phyloP scores from a whole-genome alignment of 2,888 invertebrate species.

The Hecatera dysodea region DNA sequence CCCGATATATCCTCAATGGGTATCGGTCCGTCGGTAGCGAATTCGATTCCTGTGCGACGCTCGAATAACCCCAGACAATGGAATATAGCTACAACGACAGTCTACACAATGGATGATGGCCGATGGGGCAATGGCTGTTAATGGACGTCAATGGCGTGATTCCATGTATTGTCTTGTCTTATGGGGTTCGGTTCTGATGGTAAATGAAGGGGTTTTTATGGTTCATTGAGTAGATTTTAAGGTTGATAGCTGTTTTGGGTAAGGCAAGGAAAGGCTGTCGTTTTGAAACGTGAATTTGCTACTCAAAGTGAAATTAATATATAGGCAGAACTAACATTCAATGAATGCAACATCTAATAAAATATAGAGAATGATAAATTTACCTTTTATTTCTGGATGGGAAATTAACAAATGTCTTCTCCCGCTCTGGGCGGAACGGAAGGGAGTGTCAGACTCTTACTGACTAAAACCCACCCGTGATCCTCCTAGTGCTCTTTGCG shows the following conservation, averaged over 20 bases:
- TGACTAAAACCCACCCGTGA: too few species aligned
- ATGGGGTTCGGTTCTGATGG: slow-evolving; percentile 8
- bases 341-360: too few species aligned
- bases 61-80: slow-evolving; percentile 63
- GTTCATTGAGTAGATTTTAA: background rate
- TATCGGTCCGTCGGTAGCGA: slow-evolving; percentile 58
- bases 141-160: slow-evolving; percentile 41
- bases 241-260: background rate
- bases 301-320: too few species aligned
- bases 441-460: too few species aligned
- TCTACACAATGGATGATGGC: slow-evolving; percentile 56
- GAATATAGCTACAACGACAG: slow-evolving; percentile 56
- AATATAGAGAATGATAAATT: too few species aligned
- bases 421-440: too few species aligned
- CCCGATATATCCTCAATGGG: slow-evolving; percentile 66
- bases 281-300: too few species aligned
- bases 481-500: too few species aligned
- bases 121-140: slow-evolving; percentile 30
- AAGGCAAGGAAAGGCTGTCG: too few species aligned
- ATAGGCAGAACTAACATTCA: too few species aligned
- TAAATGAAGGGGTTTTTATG: slow-evolving; percentile 12
- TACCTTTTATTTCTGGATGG: too few species aligned
- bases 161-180: slow-evolving; percentile 48
- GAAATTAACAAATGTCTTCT: too few species aligned
- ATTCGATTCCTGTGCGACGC: slow-evolving; percentile 66